Evolutionary conservation across 2,113 vertebrate species (phyloP).

Genomic region (Oriolus oriolus): DNA sequence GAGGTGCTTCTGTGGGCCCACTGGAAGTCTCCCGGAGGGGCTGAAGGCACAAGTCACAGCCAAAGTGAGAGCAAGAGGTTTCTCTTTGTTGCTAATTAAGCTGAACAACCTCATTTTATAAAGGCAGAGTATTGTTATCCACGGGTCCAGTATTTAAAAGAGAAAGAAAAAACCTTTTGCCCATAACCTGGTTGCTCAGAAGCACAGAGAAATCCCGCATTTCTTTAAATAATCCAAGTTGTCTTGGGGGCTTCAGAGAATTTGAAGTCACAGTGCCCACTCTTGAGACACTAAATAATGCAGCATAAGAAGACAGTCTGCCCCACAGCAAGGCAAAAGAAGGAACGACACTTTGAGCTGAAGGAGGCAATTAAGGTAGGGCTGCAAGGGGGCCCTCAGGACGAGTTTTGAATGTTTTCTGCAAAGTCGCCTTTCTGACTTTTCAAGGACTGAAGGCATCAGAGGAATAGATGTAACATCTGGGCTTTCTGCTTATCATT

Average conservation of each 20-base stretch:
- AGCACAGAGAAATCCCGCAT: neutral
- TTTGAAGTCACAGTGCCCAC: neutral
- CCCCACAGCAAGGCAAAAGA: neutral
- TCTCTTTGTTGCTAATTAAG: neutral
- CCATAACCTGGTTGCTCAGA: neutral
- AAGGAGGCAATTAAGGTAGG: slow-evolving; percentile 1
- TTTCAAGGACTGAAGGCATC: neutral
- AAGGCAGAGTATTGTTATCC: neutral
- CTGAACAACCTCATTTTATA: neutral
- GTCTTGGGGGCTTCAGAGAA: neutral
- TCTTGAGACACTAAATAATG: slow-evolving; percentile 23
- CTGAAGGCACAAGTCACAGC: neutral
- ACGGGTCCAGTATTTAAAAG: neutral
- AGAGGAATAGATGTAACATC: neutral
- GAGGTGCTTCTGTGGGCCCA: neutral
- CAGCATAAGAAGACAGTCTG: neutral
- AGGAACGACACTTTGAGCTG: neutral
- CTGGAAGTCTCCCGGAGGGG: neutral
- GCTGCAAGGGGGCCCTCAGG: neutral
- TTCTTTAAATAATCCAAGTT: neutral
- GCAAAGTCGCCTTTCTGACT: neutral
- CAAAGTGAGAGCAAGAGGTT: neutral
- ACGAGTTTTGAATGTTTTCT: neutral
- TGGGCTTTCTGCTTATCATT: neutral
- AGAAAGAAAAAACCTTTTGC: neutral